Conservation (phyloP, 2,888 invertebrate genomes). For the Eremobia ochroleuca region DNA sequence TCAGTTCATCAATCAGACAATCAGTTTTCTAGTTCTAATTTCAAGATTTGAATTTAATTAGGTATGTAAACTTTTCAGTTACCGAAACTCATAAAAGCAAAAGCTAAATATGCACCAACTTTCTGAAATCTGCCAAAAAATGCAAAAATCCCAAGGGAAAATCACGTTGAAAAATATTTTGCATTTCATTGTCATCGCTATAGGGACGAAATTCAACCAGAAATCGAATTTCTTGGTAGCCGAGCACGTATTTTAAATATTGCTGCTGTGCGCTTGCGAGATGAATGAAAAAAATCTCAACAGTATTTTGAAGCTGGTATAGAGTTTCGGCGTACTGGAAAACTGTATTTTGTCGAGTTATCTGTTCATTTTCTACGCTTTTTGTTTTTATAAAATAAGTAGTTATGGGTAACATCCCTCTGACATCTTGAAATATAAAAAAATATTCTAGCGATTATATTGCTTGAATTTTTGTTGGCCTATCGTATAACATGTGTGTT, state of each 20-base stretch:
- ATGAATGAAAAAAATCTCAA: slow-evolving; percentile 26
- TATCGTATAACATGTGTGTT: background rate
- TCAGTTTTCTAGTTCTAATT: background rate
- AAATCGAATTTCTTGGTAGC: slow-evolving; percentile 47
- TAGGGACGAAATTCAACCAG: slow-evolving; percentile 27
- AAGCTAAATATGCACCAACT: background rate
- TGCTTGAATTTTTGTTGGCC: background rate
- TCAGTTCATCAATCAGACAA: too few species aligned
- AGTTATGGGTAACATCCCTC: background rate
- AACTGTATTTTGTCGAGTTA: background rate
- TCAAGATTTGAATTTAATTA: background rate
- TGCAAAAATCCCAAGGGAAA: slow-evolving; percentile 1
- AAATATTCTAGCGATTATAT: background rate
- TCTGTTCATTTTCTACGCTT: background rate
- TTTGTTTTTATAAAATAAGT: background rate
- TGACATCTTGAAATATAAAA: background rate
- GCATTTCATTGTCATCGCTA: slow-evolving; percentile 37
- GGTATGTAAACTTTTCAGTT: background rate
- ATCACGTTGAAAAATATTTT: slow-evolving; percentile 29
- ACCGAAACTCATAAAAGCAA: background rate
- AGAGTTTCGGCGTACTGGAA: background rate
- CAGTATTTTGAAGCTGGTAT: slow-evolving; percentile 9
- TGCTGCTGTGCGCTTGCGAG: slow-evolving; percentile 8
- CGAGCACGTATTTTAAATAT: slow-evolving; percentile 46
- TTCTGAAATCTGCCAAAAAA: slow-evolving; percentile 14